These are phyloP conservation scores for Psittacara wagleri DNA, from an alignment of 2,113 vertebrate species.

Conservation along the genomic window DNA sequence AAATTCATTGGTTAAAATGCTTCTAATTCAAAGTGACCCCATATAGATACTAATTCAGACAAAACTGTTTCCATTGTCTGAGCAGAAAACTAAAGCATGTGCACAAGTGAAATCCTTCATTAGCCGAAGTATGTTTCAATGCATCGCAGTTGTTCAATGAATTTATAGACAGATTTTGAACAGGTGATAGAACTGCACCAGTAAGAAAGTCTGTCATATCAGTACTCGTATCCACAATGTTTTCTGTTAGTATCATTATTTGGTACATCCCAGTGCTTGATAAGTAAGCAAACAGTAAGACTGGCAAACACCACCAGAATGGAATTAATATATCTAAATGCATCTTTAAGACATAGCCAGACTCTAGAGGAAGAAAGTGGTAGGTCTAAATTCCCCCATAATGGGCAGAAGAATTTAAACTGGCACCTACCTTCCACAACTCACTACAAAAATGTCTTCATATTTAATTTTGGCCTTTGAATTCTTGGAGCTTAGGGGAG, in stretches of 20 bases:
- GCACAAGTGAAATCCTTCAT: neutral
- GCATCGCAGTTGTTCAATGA: neutral
- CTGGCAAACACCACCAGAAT: neutral
- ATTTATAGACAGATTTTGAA: neutral
- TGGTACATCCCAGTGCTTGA: neutral
- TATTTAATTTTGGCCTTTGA: neutral
- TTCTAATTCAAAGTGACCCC: neutral
- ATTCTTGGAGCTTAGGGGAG: neutral
- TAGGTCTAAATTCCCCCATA: neutral
- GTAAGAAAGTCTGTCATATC: neutral
- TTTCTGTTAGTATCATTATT: neutral
- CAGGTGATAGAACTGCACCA: neutral
- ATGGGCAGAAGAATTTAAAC: neutral
- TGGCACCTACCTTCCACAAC: neutral
- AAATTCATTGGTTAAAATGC: neutral
- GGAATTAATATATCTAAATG: neutral
- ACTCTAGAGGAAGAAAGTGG: neutral
- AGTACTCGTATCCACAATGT: neutral
- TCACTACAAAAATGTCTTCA: neutral
- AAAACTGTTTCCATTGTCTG: neutral
- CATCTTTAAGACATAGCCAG: neutral
- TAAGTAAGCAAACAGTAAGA: neutral
- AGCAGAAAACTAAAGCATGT: neutral
- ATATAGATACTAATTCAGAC: neutral
- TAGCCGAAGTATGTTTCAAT: neutral